A percentile compares a stretch with the other conserved stretches of the same genome.
Conservation (phyloP, 2,888 invertebrate genomes). For the Syritta pipiens region DNA sequence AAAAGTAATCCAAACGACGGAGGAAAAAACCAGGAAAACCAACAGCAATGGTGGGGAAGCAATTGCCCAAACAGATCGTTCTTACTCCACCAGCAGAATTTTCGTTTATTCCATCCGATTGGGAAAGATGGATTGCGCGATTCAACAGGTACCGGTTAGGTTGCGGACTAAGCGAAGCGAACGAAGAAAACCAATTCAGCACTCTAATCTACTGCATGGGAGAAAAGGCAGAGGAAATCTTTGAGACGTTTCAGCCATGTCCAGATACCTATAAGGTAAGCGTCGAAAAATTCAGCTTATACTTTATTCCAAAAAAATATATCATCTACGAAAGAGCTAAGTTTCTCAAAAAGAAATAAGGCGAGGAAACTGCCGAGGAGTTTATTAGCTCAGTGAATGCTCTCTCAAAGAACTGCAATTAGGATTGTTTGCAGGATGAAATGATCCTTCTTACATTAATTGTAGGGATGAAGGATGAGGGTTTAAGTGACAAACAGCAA, state of each 20-base stretch:
- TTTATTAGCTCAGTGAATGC: conserved; percentile 1
- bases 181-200: conserved; percentile 5
- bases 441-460: conserved; percentile 7
- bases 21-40: background rate
- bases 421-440: background rate
- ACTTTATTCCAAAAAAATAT: conserved; percentile 4
- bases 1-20: background rate
- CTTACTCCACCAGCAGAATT: background rate
- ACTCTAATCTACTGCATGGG: conserved; percentile 7
- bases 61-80: background rate
- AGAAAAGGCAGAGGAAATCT: conserved; percentile 4
- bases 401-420: background rate
- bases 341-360: background rate
- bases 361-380: background rate
- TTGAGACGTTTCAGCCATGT: conserved; percentile 2
- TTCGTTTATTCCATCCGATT: background rate
- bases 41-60: background rate
- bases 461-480: conserved; percentile 5
- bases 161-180: background rate
- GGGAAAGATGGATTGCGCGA: background rate
- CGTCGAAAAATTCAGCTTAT: background rate
- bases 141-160: background rate
- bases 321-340: conserved; percentile 1
- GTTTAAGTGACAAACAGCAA: conserved; percentile 3
- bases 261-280: background rate